phyloP scores from a whole-genome alignment of 2,113 vertebrate species.

The Chascanopsetta lugubris region DNA sequence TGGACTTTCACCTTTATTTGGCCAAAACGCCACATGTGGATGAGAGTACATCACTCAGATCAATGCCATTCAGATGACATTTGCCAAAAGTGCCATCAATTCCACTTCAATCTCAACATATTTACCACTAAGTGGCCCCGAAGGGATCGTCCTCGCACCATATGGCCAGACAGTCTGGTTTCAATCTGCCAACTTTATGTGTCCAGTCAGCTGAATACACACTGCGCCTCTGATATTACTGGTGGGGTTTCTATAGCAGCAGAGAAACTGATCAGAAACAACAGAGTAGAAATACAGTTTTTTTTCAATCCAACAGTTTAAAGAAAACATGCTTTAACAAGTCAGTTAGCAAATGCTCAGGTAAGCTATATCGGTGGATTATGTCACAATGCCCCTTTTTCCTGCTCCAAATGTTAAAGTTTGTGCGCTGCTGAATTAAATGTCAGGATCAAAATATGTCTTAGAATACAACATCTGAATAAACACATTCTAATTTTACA shows the following conservation, averaged over 20 bases:
- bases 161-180: conserved; percentile 64
- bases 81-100: conserved; percentile 36
- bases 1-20: conserved; percentile 1
- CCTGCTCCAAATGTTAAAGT: neutral
- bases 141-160: conserved; percentile 53
- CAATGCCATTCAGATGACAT: conserved; percentile 14
- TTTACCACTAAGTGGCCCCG: conserved; percentile 56
- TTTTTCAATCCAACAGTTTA: neutral
- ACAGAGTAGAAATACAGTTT: neutral
- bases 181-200: conserved; percentile 63
- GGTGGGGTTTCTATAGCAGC: conserved; percentile 38
- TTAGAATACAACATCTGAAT: neutral
- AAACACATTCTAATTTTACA: neutral
- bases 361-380: neutral
- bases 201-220: conserved; percentile 66
- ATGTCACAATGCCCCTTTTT: neutral
- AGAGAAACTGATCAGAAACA: conserved; percentile 36
- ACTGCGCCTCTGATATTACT: conserved; percentile 46
- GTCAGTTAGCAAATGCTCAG: neutral
- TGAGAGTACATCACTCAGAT: neutral
- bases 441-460: neutral
- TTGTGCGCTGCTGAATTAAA: neutral
- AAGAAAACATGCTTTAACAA: neutral
- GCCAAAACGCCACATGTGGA: neutral
- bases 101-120: conserved; percentile 45